Evolutionary conservation across 2,888 invertebrate genomes (phyloP).

Genomic region (Volucella zonaria): DNA sequence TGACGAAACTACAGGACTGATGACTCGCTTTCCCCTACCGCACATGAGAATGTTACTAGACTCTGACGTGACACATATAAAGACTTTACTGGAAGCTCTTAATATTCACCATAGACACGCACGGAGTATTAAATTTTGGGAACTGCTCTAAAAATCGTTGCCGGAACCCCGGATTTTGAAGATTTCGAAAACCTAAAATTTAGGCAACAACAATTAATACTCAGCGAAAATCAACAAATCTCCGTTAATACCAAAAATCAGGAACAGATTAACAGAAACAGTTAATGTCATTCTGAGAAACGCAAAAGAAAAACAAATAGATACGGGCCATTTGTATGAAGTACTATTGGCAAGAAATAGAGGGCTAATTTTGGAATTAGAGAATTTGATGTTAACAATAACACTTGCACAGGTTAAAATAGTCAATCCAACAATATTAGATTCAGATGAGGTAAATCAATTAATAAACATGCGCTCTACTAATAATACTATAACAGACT

Average conservation of each 20-base stretch:
- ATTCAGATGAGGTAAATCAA: not conserved
- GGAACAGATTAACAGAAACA: slow-evolving; percentile 24
- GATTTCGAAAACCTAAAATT: slow-evolving; percentile 39
- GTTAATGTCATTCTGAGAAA: slow-evolving; percentile 5
- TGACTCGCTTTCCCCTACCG: too few relatives aligned
- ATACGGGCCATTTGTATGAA: not conserved
- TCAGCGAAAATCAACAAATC: slow-evolving; percentile 23
- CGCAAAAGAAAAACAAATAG: not conserved
- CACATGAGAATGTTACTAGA: too few relatives aligned
- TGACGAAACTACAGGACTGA: too few relatives aligned
- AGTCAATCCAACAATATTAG: not conserved
- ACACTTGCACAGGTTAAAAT: not conserved
- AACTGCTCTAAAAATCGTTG: slow-evolving; percentile 40
- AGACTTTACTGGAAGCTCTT: too few relatives aligned
- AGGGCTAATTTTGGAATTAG: not conserved
- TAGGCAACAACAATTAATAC: slow-evolving; percentile 16
- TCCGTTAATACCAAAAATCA: slow-evolving; percentile 33
- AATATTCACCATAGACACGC: slow-evolving; percentile 35
- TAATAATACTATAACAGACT: too few relatives aligned
- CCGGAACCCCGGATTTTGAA: slow-evolving; percentile 48
- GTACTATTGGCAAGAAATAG: too few relatives aligned
- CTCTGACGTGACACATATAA: too few relatives aligned
- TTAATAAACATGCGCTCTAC: too few relatives aligned
- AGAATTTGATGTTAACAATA: not conserved
- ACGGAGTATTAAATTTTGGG: slow-evolving; percentile 11